Percentiles rank a stretch among this genome's conserved stretches.
These are phyloP conservation scores for Lasioglossum marginatum DNA, from an alignment of 2,888 invertebrate species.

Conservation along the genomic window DNA sequence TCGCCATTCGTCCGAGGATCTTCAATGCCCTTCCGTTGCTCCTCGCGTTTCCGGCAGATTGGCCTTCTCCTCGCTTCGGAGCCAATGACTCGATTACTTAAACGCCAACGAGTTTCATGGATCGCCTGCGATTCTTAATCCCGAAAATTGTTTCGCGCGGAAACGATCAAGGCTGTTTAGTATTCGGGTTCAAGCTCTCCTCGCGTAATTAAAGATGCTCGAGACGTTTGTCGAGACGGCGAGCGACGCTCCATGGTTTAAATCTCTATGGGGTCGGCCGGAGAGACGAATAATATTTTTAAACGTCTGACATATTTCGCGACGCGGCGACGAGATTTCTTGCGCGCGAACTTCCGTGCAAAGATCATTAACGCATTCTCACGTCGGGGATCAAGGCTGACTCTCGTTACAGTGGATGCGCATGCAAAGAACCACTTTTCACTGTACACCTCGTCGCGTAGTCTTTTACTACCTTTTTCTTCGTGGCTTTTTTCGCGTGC, in stretches of 20 bases:
- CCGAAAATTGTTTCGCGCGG: not conserved
- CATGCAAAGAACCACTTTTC: slow-evolving; percentile 70
- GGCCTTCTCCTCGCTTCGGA: not conserved
- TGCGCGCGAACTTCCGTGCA: not conserved
- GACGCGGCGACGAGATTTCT: slow-evolving; percentile 10
- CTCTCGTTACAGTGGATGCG: slow-evolving; percentile 61
- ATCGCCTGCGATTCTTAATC: not conserved
- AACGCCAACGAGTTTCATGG: not conserved
- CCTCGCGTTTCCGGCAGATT: slow-evolving; percentile 6
- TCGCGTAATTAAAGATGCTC: not conserved
- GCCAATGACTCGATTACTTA: not conserved
- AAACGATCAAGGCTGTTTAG: not conserved
- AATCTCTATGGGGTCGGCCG: not conserved
- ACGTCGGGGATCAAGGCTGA: slow-evolving; percentile 53
- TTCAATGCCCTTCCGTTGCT: not conserved
- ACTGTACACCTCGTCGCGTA: slow-evolving; percentile 28
- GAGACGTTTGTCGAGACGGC: not conserved
- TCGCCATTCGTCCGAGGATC: slow-evolving; percentile 22
- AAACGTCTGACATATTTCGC: slow-evolving; percentile 7
- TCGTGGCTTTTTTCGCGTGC: slow-evolving; percentile 34
- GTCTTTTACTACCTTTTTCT: slow-evolving; percentile 28
- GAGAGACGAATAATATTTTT: slow-evolving; percentile 9
- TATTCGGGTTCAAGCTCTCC: not conserved
- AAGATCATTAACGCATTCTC: slow-evolving; percentile 59
- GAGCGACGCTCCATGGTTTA: not conserved